Evolutionary conservation across 2,888 invertebrate genomes (phyloP), one percentile per base, ranked within the genome.

Genomic region (Ormyrus thymus): DNA sequence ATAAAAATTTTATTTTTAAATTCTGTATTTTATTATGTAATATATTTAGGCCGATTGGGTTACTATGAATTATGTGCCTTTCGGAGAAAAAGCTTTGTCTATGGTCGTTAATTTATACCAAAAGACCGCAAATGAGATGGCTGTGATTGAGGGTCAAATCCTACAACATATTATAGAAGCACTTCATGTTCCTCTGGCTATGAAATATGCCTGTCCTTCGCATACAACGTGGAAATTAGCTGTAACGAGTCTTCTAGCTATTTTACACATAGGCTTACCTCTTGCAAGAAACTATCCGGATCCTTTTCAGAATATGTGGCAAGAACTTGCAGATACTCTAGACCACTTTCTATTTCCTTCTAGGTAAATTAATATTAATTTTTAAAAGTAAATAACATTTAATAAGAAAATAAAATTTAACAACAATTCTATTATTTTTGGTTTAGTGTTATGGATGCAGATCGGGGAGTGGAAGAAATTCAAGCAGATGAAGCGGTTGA

Each of bases 271-370:
- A 0, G 97, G 97, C 0, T 91, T 99, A 58, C 97, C 97, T 7
- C 92, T 98, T 43, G 98, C 98, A 45, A 93, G 97, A 84, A 94
- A 94, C 80, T 92, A 93, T 85, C 94, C 96, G 55, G 94, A 94
- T 81, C 93, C 93, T 59, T 96, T 96, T 89, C 91, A 92, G 74
- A 92, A 92, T 69, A 95, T 96, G 92, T 99, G 99, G 99, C 93
- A 94, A 74, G 95, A 95, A 84, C 91, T 99, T 77, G 97, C 96
- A 0, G 93, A 93, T 71, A 95, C 97, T 0, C 91, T 99, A 55
- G 97, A 98, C 86, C 95, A 96, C 75, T 98, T 98, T 89, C 92
- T 99, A 78, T 99, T 99, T 88, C 96, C 96, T 8, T 93, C 93
- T 86, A 94, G 93, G 95, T 95, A 90, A 78, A 43, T 45, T 29